A percentile compares a stretch with the other conserved stretches of the same genome.
Evolutionary conservation across 2,113 vertebrate species (phyloP).

Genomic region (Terrapene triunguis): DNA sequence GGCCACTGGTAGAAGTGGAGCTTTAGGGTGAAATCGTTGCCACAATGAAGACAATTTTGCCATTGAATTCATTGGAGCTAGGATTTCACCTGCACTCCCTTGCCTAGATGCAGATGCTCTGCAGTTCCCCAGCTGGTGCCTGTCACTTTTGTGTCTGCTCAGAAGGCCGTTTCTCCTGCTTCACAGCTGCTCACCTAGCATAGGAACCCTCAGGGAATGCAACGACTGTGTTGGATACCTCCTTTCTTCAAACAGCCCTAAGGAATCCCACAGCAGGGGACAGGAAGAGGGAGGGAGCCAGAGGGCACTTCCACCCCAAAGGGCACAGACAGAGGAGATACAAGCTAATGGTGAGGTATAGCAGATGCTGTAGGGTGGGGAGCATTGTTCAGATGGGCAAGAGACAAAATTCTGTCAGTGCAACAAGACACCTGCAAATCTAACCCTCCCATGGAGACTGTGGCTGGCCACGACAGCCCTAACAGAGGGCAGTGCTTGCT

Average conservation of each 20-base stretch:
- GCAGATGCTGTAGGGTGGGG: background rate
- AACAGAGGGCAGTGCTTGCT: background rate
- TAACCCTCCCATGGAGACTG: background rate
- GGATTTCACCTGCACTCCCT: background rate
- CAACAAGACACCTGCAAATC: background rate
- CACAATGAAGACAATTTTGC: background rate
- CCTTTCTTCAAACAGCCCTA: background rate
- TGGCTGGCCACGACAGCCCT: background rate
- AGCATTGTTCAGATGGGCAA: background rate
- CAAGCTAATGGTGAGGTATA: background rate
- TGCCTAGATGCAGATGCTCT: background rate
- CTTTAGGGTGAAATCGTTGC: background rate
- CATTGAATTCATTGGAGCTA: background rate
- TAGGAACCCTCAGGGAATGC: background rate
- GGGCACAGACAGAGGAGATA: background rate
- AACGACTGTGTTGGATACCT: background rate
- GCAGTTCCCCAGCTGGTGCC: background rate
- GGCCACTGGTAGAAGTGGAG: background rate
- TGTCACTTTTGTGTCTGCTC: rapidly evolving
- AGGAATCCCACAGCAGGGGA: background rate
- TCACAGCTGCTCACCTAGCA: background rate
- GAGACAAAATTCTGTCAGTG: background rate
- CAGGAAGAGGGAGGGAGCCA: background rate
- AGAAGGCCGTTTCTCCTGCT: background rate
- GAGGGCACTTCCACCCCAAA: background rate